Evolutionary conservation across 2,113 vertebrate species (phyloP), one percentile per base, ranked within the genome.

Genomic region (Nicator chloris): DNA sequence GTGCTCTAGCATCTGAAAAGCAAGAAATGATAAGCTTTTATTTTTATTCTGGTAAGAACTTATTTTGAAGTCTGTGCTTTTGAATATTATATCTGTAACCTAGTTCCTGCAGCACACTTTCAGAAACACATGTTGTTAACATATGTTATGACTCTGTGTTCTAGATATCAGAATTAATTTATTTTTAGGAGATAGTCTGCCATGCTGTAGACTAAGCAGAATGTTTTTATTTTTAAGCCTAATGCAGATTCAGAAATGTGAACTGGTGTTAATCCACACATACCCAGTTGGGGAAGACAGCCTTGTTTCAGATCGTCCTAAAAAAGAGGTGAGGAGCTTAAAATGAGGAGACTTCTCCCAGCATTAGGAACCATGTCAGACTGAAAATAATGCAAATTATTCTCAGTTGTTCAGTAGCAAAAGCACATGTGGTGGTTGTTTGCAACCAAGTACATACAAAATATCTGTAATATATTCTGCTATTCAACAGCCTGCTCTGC

Each of bases 201-300:
- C 23, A n/a, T 4, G 0, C 20, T 71, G 56, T 11, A 56, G 22
- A 1, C 51, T 95, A 77, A 95, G 61, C 10, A 63, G 21, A 47
- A 76, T 69, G 4, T 27, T 92, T 94, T 94, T 63, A 2, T 92
- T 94, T 94, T 93, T 93, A 90, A 99, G 99, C 94, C 97, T 99
- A 69, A 99, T 99, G 99, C 98, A 99, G 96, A 99, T 99, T 97
- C 99, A 99, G 97, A 99, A 99, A 91, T 99, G 99, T 96, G 99
- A 99, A n/a, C 97, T 99, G 92, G 99, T 99, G 49, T 98, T 99
- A 85, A 98, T 99, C 88, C 99, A 99, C 94, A 99, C 99, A 4
- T 99, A 98, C 92, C 99, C 99, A 8, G 99, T 99, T 92, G 99
- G 99, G 26, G 99, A 99, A 88, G 99, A 99, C 69, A 99, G 98